These are phyloP conservation scores for Helostoma temminkii DNA, from an alignment of 2,797 vertebrate species.

Conservation along the genomic window DNA sequence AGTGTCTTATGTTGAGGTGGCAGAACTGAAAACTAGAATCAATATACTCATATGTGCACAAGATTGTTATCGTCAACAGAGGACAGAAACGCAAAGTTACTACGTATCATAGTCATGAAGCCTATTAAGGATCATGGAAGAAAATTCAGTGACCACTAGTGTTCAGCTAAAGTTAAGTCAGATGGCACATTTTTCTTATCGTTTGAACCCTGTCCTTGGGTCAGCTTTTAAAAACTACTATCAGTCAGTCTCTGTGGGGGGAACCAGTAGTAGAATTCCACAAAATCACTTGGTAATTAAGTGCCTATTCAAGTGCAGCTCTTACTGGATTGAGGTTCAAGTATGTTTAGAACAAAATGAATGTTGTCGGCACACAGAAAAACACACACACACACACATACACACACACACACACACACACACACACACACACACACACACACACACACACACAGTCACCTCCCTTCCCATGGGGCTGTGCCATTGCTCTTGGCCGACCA, in stretches of 20 bases:
- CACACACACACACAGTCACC: slow-evolving; percentile 56
- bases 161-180: not conserved
- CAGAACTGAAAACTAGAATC: slow-evolving; percentile 9
- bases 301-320: slow-evolving; percentile 41
- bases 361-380: slow-evolving; percentile 48
- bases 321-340: slow-evolving; percentile 40
- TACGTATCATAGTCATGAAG: not conserved
- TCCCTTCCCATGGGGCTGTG: slow-evolving; percentile 48
- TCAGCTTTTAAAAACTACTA: slow-evolving; percentile 15
- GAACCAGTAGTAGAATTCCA: slow-evolving; percentile 36
- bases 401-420: slow-evolving; percentile 28
- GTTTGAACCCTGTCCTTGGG: not conserved
- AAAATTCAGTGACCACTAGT: no score
- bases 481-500: slow-evolving; percentile 68
- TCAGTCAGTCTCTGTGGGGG: slow-evolving; percentile 21
- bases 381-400: slow-evolving; percentile 19
- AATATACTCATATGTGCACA: not conserved
- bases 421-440: slow-evolving; percentile 48
- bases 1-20: slow-evolving; percentile 10
- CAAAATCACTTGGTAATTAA: slow-evolving; percentile 54
- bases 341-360: slow-evolving; percentile 65
- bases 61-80: no score
- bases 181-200: not conserved
- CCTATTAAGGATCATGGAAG: no score
- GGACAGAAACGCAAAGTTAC: no score